Conservation (phyloP, 2,113 vertebrate species). For the Pollachius pollachius region DNA sequence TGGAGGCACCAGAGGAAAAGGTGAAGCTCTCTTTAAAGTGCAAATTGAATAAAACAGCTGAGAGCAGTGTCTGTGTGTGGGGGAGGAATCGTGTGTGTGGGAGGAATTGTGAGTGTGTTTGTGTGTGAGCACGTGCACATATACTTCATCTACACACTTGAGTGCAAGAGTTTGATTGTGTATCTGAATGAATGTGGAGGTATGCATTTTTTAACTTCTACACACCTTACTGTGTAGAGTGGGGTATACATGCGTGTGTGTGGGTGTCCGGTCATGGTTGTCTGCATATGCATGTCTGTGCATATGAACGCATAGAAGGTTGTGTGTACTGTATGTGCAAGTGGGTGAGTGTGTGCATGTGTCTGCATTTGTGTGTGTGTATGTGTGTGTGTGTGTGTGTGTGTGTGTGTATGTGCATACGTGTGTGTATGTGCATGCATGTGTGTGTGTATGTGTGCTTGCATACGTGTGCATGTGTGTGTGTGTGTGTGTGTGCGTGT, state of each 20-base stretch:
- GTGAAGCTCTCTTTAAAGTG: slow-evolving; percentile 37
- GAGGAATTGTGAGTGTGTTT: slow-evolving; percentile 2
- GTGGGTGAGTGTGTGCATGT: not conserved
- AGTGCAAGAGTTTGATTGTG: not conserved
- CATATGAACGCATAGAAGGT: not conserved
- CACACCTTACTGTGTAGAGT: not conserved
- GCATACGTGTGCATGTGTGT: not conserved
- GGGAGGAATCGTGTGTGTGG: not conserved
- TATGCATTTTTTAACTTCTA: not conserved
- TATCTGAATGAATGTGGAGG: not conserved
- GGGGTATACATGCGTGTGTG: no score
- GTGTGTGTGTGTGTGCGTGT: not conserved
- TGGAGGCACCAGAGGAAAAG: slow-evolving; percentile 10
- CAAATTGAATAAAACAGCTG: slow-evolving; percentile 26
- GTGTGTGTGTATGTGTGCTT: not conserved
- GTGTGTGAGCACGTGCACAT: not conserved
- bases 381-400: slow-evolving; percentile 1
- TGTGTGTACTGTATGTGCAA: slow-evolving; percentile 1
- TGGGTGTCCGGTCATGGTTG: no score
- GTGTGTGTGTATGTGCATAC: not conserved
- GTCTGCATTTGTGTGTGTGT: not conserved
- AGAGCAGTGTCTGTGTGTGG: slow-evolving; percentile 2
- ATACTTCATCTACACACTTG: not conserved
- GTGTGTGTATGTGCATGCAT: not conserved
- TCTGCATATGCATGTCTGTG: not conserved